Evolutionary conservation across 2,113 vertebrate species (phyloP).

Genomic region (Sterrhoptilus dennistouni): DNA sequence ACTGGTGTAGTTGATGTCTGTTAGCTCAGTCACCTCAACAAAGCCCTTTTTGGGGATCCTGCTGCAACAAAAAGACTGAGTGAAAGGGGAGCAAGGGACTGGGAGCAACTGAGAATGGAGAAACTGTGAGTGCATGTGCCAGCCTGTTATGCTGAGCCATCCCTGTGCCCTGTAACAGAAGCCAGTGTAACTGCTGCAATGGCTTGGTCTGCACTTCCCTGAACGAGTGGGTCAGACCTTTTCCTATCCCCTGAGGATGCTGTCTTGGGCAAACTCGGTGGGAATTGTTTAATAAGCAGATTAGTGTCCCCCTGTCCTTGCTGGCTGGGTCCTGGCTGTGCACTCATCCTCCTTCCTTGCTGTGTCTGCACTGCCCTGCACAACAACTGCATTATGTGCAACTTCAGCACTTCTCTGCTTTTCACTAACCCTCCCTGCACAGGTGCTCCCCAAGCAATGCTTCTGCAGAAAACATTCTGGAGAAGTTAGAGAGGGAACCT

Average conservation of each 20-base stretch:
- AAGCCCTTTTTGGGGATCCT: constrained; percentile 91
- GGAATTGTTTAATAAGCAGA: background rate
- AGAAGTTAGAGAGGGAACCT: constrained; percentile 57
- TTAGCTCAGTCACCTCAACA: constrained; percentile 95
- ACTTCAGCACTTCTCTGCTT: background rate
- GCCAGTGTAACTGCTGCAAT: background rate
- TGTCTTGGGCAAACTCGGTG: background rate
- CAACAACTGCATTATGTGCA: rapidly evolving
- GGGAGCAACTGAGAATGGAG: rapidly evolving
- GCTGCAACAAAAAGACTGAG: background rate
- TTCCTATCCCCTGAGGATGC: rapidly evolving
- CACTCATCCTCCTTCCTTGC: rapidly evolving
- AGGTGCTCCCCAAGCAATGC: rapidly evolving
- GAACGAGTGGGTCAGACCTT: background rate
- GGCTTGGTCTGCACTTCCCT: background rate
- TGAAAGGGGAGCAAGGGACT: background rate
- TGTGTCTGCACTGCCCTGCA: background rate
- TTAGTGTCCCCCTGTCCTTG: background rate
- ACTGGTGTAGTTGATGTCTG: constrained; percentile 92
- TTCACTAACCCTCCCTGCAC: background rate
- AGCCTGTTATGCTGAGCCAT: rapidly evolving
- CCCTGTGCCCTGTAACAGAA: background rate
- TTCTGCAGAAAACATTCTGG: background rate
- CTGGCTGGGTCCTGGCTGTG: background rate
- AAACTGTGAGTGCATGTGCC: rapidly evolving